A percentile compares a stretch with the other conserved stretches of the same genome.
Conservation (phyloP, 2,888 invertebrate species). For the Chalcis sispes region DNA sequence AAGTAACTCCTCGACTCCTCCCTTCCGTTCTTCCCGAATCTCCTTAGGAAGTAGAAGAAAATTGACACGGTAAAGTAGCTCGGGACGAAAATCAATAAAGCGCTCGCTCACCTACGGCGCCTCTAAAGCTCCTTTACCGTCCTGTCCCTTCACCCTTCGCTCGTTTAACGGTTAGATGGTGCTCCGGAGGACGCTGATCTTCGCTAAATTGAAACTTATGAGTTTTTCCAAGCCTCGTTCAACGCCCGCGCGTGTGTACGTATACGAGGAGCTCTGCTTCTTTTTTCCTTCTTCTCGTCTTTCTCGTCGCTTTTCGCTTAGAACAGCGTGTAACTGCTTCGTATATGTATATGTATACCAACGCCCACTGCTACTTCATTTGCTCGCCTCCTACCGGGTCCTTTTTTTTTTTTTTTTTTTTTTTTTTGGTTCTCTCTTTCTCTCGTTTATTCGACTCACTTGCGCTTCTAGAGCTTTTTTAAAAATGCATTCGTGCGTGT, state of each 20-base stretch:
- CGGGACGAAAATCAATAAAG: slow-evolving; percentile 50
- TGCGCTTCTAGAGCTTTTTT: too few species aligned
- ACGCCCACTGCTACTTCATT: too few species aligned
- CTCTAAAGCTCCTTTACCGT: too few species aligned
- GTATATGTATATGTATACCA: too few species aligned
- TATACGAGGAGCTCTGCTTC: slow-evolving; percentile 7
- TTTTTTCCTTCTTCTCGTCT: slow-evolving; percentile 3
- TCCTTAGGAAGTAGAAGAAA: neutral
- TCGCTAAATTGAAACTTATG: slow-evolving; percentile 76
- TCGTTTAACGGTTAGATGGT: too few species aligned
- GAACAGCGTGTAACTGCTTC: neutral
- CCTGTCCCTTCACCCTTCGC: too few species aligned
- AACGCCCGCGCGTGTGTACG: neutral
- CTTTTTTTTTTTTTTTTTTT: neutral
- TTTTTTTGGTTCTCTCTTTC: neutral
- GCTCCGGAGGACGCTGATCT: slow-evolving; percentile 72
- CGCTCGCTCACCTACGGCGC: neutral
- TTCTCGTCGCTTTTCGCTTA: neutral
- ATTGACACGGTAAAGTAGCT: slow-evolving; percentile 45
- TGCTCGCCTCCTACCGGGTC: neutral
- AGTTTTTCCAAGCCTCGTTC: slow-evolving; percentile 66
- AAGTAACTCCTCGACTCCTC: neutral
- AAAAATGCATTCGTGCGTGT: too few species aligned
- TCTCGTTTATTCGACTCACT: too few species aligned
- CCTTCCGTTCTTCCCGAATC: too few species aligned